Conservation (phyloP, 1,140 invertebrate genomes). For the Diplogasteroides magnus region DNA sequence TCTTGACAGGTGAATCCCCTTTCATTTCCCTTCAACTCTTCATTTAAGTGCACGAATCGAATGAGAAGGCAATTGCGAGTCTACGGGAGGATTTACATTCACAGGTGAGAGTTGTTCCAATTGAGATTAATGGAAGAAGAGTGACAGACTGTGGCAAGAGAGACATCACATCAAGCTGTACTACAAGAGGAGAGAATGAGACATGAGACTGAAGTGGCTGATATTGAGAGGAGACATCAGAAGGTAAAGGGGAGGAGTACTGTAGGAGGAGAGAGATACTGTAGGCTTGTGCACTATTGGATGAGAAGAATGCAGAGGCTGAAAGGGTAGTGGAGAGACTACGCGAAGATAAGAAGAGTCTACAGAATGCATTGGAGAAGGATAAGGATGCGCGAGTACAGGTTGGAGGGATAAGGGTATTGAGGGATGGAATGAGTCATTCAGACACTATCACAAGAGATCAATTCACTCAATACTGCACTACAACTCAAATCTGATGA, state of each 20-base stretch:
- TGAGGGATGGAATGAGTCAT: constrained; percentile 2
- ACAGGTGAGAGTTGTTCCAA: too few relatives aligned
- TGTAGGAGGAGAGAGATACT: constrained; percentile 3
- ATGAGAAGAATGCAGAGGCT: constrained; percentile 32
- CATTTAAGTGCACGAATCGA: background rate
- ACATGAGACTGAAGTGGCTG: background rate
- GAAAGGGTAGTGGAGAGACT: constrained; percentile 25
- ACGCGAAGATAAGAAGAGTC: constrained; percentile 25
- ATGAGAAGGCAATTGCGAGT: background rate
- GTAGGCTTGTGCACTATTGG: constrained; percentile 18
- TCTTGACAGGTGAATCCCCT: background rate
- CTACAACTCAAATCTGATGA: constrained; percentile 32
- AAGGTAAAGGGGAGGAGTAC: constrained; percentile 5
- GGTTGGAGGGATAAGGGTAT: constrained; percentile 12
- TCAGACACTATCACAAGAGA: constrained; percentile 32
- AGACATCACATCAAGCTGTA: background rate
- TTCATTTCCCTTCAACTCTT: background rate
- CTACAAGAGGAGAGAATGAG: background rate
- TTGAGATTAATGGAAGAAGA: too few relatives aligned
- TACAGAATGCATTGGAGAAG: constrained; percentile 26
- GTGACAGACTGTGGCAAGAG: background rate
- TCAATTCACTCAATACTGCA: constrained; percentile 31
- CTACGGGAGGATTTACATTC: background rate
- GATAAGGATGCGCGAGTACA: constrained; percentile 28
- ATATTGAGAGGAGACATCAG: background rate